Evolutionary conservation across 2,113 vertebrate species (phyloP), one percentile per base, ranked within the genome.

Genomic region (Acanthochromis polyacanthus): DNA sequence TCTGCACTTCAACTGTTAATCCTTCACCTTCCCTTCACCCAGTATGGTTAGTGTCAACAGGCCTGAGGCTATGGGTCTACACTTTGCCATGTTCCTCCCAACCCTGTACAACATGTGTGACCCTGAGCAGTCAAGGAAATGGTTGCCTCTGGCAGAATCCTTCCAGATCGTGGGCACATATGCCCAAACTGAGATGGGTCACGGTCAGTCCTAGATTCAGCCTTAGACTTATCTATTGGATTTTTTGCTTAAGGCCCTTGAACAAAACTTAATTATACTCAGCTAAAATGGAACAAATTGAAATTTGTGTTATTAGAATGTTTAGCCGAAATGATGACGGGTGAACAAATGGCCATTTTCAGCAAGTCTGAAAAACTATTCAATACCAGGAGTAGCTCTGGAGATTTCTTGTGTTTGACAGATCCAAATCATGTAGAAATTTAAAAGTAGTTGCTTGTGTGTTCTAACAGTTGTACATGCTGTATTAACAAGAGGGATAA

Each of bases 161-260:
- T 92, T 93, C 90, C 81, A 94, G 91, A 96, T 92, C 90, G 32
- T 97, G 90, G 98, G 98, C 94, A 99, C 98, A 80, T 99, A 99
- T 87, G 96, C 96, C 87, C 98, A 99, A 93, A 99, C 97, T 72
- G 98, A 99, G 88, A 53, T 99, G 94, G 98, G 97, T 87, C 98
- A 99, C 93, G 97, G 98, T 99, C 94, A 99, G 98, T 99, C 91
- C 67, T 86, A 56, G 74, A 78, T 8, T 56, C 48, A 23, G 63
- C 38, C n/a, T 14, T n/a, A 19, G 58, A 65, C 1, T 58, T 28
- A 30, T 48, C 50, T 10, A 57, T 10, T 65, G 55, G 3, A 25
- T 48, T 40, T 40, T n/a, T 46, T 76, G 23, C 15, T 59, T 23
- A 23, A 63, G 36, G 55, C 30, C 63, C 70, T 59, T n/a, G 22